Evolutionary conservation across 2,113 vertebrate species (phyloP).

Genomic region (Etia nguti): DNA sequence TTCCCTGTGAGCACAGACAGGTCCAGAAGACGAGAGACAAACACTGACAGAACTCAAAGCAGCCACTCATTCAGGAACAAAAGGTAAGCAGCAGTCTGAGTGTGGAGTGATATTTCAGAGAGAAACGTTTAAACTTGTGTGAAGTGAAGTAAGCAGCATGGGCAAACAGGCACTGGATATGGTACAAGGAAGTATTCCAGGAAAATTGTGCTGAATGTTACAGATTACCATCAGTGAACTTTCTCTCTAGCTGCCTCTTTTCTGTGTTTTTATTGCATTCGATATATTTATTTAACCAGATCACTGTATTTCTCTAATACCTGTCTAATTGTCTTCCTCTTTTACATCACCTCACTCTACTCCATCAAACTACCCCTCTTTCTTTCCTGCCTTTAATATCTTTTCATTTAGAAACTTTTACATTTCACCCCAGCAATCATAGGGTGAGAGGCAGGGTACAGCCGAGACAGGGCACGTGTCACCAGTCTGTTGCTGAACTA

Average conservation of each 20-base stretch:
- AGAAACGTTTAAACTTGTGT: not conserved
- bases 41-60: not conserved
- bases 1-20: not conserved
- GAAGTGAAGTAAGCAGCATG: not conserved
- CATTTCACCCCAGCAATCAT: not conserved
- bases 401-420: not conserved
- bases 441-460: not conserved
- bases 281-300: not conserved
- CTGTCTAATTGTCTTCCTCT: not conserved
- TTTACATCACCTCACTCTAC: not conserved
- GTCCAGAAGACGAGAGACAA: not conserved
- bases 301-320: not conserved
- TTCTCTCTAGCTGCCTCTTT: accelerated
- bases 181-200: not conserved
- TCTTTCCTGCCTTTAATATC: not conserved
- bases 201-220: not conserved
- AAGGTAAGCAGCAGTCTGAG: constrained; percentile 1
- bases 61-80: not conserved
- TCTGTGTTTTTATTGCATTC: not conserved
- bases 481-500: not conserved
- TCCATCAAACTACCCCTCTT: not conserved
- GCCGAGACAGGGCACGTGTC: not conserved
- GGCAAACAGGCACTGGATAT: not conserved
- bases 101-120: not conserved
- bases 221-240: not conserved